These are phyloP conservation scores for Macrosoma leucophasiata DNA, from an alignment of 2,888 invertebrate species.

Conservation along the genomic window DNA sequence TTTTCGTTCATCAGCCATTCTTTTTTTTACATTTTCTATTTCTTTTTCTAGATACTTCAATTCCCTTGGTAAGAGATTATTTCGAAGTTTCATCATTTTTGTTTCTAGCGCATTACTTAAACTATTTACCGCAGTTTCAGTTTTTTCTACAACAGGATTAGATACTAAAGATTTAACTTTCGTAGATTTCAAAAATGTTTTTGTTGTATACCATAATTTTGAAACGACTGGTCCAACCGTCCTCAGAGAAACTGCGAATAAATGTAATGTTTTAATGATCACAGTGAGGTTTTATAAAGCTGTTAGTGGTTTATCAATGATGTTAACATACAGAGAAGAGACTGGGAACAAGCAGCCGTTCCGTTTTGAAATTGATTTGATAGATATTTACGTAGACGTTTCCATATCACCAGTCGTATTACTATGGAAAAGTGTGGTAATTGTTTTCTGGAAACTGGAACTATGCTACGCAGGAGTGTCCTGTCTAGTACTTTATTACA, in stretches of 20 bases:
- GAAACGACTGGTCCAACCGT: constrained; percentile 42
- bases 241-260: constrained; percentile 53
- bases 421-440: too few relatives aligned
- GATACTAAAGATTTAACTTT: constrained; percentile 38
- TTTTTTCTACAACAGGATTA: constrained; percentile 38
- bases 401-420: too few relatives aligned
- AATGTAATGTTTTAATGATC: not conserved
- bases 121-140: constrained; percentile 36
- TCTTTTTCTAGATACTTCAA: constrained; percentile 46
- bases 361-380: too few relatives aligned
- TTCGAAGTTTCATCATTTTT: constrained; percentile 36
- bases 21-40: constrained; percentile 41
- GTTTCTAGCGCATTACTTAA: constrained; percentile 28
- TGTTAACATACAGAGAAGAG: too few relatives aligned
- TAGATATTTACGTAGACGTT: too few relatives aligned
- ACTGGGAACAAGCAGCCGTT: too few relatives aligned
- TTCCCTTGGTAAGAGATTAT: constrained; percentile 42
- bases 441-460: too few relatives aligned
- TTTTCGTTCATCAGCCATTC: constrained; percentile 26
- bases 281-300: not conserved
- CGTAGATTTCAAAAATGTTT: constrained; percentile 35
- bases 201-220: constrained; percentile 42
- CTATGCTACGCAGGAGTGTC: too few relatives aligned
- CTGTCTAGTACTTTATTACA: too few relatives aligned
- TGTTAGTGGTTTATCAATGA: not conserved